Base-by-base conservation (phyloP, 2,888 invertebrate genomes). In the Eueremaeus valkanovi region DNA sequence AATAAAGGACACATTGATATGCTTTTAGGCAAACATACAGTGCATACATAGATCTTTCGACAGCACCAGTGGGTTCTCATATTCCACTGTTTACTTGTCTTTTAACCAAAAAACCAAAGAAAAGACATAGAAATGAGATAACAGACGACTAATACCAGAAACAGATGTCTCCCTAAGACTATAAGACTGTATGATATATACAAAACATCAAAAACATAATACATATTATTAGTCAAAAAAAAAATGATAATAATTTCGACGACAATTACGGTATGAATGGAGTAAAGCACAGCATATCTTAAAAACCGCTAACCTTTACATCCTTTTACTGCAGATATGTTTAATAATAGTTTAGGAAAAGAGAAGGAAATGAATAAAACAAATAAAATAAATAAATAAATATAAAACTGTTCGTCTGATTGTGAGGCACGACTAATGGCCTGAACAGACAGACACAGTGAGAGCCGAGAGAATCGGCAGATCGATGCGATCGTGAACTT, bases 401-500 rank as follows among this genome's bases (percentile, higher is more conserved):
- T 42, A 8, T 11, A 42, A 42, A 21, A 55, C 55, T 24, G 55
- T 21, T 27, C 6, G 55, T 55, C 31, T 31, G 33, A 61, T 61
- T 61, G 29, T 61, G 27, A 61, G 61, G 24, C 9, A 31, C 33
- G 61, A 61, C 61, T 61, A 31, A 61, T 11, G 29, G 61, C 16
- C 61, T 24, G 9, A 31, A 31, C 51, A n/a, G 42, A 8, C 13
- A n/a, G 51, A 13, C 13, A n/a, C 9, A 51, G 6, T 13, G 42
- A 42, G 9, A 42, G 42, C 42, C 13, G 42, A 42, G 42, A 13
- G 42, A 42, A 11, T 24, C 16, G 49, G 6, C 49, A 49, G 49
- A 21, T 55, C 24, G 55, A 55, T 55, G 55, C 27, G 61, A 61
- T 61, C 61, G 61, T 61, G 61, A 61, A 61, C 61, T 61, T 61